Base-by-base conservation (phyloP, 2,888 invertebrate species). In the Meganola albula region DNA sequence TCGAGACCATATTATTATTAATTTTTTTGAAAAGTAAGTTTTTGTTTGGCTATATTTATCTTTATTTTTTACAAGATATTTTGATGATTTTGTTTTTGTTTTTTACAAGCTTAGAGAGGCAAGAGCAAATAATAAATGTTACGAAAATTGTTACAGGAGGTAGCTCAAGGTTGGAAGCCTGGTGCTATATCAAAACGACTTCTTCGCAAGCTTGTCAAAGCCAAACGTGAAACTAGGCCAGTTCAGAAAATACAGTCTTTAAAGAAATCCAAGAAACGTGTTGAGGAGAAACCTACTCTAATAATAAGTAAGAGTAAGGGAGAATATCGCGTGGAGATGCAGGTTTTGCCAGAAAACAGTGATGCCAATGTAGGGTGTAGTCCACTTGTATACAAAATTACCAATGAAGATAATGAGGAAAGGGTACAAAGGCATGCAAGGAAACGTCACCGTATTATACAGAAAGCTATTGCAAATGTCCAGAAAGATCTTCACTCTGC, bases 141-240 rank as follows among this genome's bases (percentile, higher is more conserved):
- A n/a, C n/a, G n/a, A n/a, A n/a, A n/a, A n/a, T n/a, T n/a, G 12
- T 10, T 10, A 3, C 3, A 18, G 24, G 4, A 83, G 79, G 58
- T 70, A 2, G 42, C 52, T n/a, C 52, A 56, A 18, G 77, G 76
- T 14, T 85, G 84, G 84, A 74, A 55, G 35, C 84, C 84, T 2
- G 84, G 84, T 0, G 83, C 83, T 1, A 70, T 84, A 34, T 70
- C 79, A 0, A 77, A 74, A 31, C 63, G 62, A 5, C 58, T 84
- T 3, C 56, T 83, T 0, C 58, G 57, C 13, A 62, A 65, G 40
- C 48, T 83, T 4, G 74, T 70, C 12, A 59, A 63, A 32, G 77
- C 69, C 1, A 78, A 76, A 47, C 33, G 31, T 7, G 39, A 39
- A 16, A 58, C 49, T 9, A 49, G 45, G 1, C 43, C 50, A 1